Evolutionary conservation across 2,797 vertebrate species (phyloP).

Genomic region (Epinephelus malabaricus): DNA sequence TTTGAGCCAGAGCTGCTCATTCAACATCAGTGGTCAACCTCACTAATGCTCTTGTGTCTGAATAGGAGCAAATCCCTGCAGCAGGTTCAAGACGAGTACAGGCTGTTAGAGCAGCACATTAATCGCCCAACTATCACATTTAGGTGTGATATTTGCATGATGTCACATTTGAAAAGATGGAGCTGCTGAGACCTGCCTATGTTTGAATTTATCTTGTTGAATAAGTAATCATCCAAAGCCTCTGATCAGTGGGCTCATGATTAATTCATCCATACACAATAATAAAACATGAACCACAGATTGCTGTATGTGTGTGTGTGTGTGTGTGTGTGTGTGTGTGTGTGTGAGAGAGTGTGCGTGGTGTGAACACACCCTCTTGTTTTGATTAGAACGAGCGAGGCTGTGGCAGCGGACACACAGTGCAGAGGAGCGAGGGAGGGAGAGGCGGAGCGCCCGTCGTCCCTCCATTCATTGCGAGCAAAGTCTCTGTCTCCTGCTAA

Average conservation of each 20-base stretch:
- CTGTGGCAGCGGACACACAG: conserved; percentile 22
- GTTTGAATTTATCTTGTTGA: conserved; percentile 42
- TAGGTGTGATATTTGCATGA: background rate
- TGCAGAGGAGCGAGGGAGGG: conserved; percentile 5
- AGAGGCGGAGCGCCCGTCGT: conserved; percentile 47
- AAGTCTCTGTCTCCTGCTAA: conserved; percentile 46
- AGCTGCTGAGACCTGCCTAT: background rate
- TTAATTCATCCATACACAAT: conserved; percentile 61
- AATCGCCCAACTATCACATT: background rate
- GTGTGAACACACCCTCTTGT: conserved; percentile 56
- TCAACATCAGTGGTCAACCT: background rate
- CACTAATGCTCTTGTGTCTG: background rate
- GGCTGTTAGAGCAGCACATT: background rate
- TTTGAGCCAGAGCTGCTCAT: background rate
- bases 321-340: background rate
- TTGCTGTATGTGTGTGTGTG: background rate
- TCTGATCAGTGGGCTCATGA: conserved; percentile 57
- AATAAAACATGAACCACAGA: conserved; percentile 44
- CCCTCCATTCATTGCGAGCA: conserved; percentile 73
- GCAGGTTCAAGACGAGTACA: background rate
- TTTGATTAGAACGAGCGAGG: conserved; percentile 52
- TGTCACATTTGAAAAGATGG: background rate
- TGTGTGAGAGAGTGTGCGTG: conserved; percentile 20
- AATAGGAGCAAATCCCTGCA: background rate
- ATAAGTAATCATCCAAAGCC: conserved; percentile 52